phyloP scores from a whole-genome alignment of 2,113 vertebrate genomes.

The Neolamprologus longior region DNA sequence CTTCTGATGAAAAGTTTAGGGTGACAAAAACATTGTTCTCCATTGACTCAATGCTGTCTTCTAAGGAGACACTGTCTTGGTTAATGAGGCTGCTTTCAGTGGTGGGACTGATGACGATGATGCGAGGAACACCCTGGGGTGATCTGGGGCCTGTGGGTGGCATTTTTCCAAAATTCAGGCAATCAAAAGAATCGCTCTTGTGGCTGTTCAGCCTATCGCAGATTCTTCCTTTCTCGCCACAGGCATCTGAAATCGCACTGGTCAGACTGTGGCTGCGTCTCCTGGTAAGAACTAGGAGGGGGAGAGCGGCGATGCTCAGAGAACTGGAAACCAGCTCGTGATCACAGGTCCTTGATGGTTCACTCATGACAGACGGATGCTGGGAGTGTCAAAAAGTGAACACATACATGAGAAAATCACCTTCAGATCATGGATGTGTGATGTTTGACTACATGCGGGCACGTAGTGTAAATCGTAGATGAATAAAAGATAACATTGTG shows the following conservation, averaged over 20 bases:
- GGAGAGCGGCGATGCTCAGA: conserved; percentile 47
- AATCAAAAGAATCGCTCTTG: conserved; percentile 38
- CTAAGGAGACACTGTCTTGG: conserved; percentile 21
- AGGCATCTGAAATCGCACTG: not conserved
- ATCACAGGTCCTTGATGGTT: conserved; percentile 35
- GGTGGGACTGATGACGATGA: conserved; percentile 61
- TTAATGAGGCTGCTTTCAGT: conserved; percentile 54
- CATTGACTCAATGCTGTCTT: conserved; percentile 12
- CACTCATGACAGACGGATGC: conserved; percentile 11
- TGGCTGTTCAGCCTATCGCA: not conserved
- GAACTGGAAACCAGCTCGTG: conserved; percentile 51
- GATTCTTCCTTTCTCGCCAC: not conserved
- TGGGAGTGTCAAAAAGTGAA: not conserved
- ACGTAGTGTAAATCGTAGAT: not conserved
- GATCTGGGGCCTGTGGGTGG: not conserved
- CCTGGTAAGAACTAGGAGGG: conserved; percentile 49
- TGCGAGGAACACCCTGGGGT: conserved; percentile 42
- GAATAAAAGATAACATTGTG: not conserved
- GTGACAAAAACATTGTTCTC: conserved; percentile 37
- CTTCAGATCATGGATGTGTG: not conserved
- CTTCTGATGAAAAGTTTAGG: conserved; percentile 57
- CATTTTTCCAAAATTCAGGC: not conserved
- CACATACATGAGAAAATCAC: not conserved
- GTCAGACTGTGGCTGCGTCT: conserved; percentile 46
- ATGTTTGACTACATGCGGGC: not conserved